A percentile compares a stretch with the other conserved stretches of the same genome.
Evolutionary conservation across 2,888 invertebrate genomes (phyloP).

Genomic region (Helleia helle): DNA sequence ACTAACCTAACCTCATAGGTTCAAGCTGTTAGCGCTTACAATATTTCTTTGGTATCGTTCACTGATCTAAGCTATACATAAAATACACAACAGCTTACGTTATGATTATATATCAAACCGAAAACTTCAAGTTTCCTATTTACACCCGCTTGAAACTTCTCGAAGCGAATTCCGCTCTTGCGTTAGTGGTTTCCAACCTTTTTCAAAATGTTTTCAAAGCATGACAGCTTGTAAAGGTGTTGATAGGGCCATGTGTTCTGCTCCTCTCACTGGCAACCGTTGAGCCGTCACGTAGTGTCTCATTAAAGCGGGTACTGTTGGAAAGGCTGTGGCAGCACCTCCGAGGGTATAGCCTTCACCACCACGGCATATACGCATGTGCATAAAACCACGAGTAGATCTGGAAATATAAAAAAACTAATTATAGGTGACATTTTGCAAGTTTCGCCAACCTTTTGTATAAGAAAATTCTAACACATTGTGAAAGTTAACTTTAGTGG

Average conservation of each 20-base stretch:
- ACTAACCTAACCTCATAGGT: conserved; percentile 14
- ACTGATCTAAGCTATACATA: conserved; percentile 48
- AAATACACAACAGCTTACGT: conserved; percentile 23
- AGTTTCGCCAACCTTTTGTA: too few relatives aligned
- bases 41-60: conserved; percentile 65
- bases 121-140: conserved; percentile 4
- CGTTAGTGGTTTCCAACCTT: conserved; percentile 11
- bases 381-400: conserved; percentile 96
- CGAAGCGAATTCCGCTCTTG: neutral
- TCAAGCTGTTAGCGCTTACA: conserved; percentile 34
- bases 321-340: conserved; percentile 93
- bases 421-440: too few relatives aligned
- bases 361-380: conserved; percentile 93
- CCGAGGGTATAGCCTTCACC: conserved; percentile 91
- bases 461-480: too few relatives aligned
- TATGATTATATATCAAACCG: conserved; percentile 22
- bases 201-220: conserved; percentile 51
- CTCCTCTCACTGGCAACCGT: conserved; percentile 94
- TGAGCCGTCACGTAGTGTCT: conserved; percentile 91
- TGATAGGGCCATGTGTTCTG: conserved; percentile 95
- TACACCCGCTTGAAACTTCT: conserved; percentile 13
- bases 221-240: conserved; percentile 93
- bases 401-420: conserved; percentile 70
- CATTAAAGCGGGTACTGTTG: conserved; percentile 95
- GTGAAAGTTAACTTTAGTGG: too few relatives aligned